Evolutionary conservation across 2,113 vertebrate genomes (phyloP).

Genomic region (Tangachromis dhanisi): DNA sequence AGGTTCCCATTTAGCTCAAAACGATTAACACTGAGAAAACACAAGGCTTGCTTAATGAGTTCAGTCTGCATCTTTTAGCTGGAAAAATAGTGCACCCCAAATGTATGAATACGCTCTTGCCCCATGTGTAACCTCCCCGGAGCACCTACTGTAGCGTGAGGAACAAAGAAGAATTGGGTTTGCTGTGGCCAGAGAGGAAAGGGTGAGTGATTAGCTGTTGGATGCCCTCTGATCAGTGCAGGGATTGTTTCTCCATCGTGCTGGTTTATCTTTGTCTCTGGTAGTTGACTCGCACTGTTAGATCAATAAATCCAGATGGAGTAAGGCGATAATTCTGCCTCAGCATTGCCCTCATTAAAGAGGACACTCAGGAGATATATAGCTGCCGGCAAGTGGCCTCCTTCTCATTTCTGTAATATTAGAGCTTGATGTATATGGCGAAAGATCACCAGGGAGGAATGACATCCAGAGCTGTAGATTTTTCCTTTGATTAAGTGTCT

Average conservation of each 20-base stretch:
- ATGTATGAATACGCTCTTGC: neutral
- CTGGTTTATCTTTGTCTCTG: conserved; percentile 51
- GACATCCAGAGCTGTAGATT: neutral
- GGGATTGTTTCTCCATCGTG: conserved; percentile 42
- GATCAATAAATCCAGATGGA: conserved; percentile 52
- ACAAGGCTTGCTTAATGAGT: conserved; percentile 7
- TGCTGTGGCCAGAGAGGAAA: neutral
- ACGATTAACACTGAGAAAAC: conserved; percentile 5
- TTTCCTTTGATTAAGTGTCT: neutral
- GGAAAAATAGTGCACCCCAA: neutral
- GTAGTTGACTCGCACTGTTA: conserved; percentile 38
- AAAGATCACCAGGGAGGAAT: neutral
- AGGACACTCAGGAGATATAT: conserved; percentile 25
- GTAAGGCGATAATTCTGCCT: conserved; percentile 33
- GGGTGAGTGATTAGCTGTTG: conserved; percentile 37
- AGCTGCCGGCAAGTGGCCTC: neutral
- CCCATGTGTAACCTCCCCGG: neutral
- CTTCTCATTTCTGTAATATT: conserved; percentile 13
- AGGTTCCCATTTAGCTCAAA: conserved; percentile 23
- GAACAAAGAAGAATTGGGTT: conserved; percentile 21
- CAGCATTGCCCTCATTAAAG: conserved; percentile 44
- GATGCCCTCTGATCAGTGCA: conserved; percentile 40
- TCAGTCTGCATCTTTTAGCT: conserved; percentile 22
- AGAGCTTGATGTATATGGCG: conserved; percentile 1
- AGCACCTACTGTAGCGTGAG: neutral